Base-by-base conservation (phyloP, 2,888 invertebrate species). In the Orthosia cruda region DNA sequence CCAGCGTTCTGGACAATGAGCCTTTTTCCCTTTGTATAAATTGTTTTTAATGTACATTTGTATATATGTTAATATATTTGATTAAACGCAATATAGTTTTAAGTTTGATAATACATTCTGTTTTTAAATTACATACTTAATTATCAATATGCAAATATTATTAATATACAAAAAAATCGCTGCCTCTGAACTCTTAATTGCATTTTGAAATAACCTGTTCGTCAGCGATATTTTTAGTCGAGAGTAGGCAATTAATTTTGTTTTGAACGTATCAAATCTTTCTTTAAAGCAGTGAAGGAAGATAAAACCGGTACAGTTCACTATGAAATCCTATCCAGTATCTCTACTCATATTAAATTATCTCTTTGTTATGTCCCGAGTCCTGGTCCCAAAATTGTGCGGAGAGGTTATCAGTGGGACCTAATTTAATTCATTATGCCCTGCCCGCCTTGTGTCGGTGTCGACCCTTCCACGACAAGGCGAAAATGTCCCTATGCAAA, bases 361-460 rank as follows among this genome's bases (percentile, higher is more conserved):
- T 85, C 84, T 89, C 88, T 81, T 71, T 82, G 90, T 80, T 81
- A 74, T 85, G 83, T 86, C 89, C 90, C 86, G 83, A 89, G 87
- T 88, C 86, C 87, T 85, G 85, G 84, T 80, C 83, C 90, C 90
- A 92, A 94, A 93, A 94, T 94, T 94, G 93, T 88, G 92, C 87
- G 87, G 90, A 93, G 92, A 94, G 95, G 95, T 95, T 95, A 96
- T 95, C 95, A 95, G 92, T 90, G 88, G 92, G 90, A 92, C 93
- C 94, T 95, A 96, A 96, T 95, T 96, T 95, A 96, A 96, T 96
- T 96, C 95, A 96, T 96, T 95, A 95, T 91, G 91, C 91, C 88
- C 94, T 91, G 90, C 92, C 88, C 87, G 92, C 92, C 93, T 93
- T 92, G 92, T 92, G 91, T 90, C 91, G 93, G 91, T 91, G 91